phyloP scores from a whole-genome alignment of 2,888 invertebrate species.

The Limnephilus marmoratus region DNA sequence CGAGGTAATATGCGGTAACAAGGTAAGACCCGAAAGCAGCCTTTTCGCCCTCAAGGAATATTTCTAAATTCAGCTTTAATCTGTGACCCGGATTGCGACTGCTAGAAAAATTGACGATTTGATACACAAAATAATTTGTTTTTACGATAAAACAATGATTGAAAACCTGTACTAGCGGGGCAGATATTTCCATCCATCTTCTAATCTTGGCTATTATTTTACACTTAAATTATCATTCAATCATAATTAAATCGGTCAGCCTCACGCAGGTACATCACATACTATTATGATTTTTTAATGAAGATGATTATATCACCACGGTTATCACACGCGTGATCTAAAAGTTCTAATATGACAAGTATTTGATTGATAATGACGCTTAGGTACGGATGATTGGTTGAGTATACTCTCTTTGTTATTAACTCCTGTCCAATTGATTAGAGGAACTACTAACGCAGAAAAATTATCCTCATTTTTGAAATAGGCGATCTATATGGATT shows the following conservation, averaged over 20 bases:
- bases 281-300: background rate
- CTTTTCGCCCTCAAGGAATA: background rate
- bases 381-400: background rate
- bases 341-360: background rate
- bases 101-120: background rate
- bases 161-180: background rate
- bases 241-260: background rate
- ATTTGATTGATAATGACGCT: background rate
- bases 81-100: background rate
- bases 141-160: background rate
- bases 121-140: background rate
- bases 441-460: background rate
- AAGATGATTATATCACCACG: background rate
- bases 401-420: background rate
- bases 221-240: background rate
- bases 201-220: background rate
- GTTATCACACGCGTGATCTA: constrained; percentile 24
- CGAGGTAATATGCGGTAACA: background rate
- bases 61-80: background rate
- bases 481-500: background rate
- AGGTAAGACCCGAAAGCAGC: background rate
- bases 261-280: background rate
- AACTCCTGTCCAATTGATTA: background rate
- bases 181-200: background rate
- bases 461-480: background rate